Evolutionary conservation across 1,140 invertebrate genomes (phyloP), one percentile per base, ranked within the genome.

Genomic region (Drosophila biarmipes): DNA sequence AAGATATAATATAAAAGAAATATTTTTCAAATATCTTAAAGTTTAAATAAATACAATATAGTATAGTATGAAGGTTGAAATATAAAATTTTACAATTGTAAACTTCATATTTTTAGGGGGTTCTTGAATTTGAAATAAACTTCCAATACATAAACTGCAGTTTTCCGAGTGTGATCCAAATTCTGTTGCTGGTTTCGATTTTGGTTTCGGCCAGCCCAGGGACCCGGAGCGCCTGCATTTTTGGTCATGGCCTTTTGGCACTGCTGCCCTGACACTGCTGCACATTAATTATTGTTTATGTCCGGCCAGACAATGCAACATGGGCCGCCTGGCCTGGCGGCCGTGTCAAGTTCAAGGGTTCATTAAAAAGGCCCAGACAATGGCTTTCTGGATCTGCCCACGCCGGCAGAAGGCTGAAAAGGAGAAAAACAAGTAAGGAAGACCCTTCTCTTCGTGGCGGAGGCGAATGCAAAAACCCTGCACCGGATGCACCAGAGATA

Each of bases 291-390:
- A 86, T 80, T 86, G 77, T 85, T 77, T 68, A 80, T 82, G 79
- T 69, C 63, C 68, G 66, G 53, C 64, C 72, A 75, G 45, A 84
- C 80, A 85, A 68, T 87, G 82, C 82, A 86, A 78, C 82, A 78
- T 56, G 61, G 55, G 10, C 29, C 29, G 29, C 8, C 29, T 31
- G 29, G 17, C 7, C 80, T 80, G 64, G 80, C 74, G 69, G 80
- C 80, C 48, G 80, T 80, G 64, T 87, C 82, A 87, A 87, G 82
- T 87, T 87, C 82, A 87, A 86, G 82, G 78, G 82, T 89, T 84
- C 80, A 84, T 84, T 84, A 84, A 78, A 69, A 64, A 45, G 24
- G 24, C 38, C 62, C 55, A 62, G 53, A 78, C 58, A 73, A 73
- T 58, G 59, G 69, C 24, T 42, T 35, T 48, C 56, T 46, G 42